Evolutionary conservation across 1,140 invertebrate genomes (phyloP).

Genomic region (Conopomorpha cramerella): DNA sequence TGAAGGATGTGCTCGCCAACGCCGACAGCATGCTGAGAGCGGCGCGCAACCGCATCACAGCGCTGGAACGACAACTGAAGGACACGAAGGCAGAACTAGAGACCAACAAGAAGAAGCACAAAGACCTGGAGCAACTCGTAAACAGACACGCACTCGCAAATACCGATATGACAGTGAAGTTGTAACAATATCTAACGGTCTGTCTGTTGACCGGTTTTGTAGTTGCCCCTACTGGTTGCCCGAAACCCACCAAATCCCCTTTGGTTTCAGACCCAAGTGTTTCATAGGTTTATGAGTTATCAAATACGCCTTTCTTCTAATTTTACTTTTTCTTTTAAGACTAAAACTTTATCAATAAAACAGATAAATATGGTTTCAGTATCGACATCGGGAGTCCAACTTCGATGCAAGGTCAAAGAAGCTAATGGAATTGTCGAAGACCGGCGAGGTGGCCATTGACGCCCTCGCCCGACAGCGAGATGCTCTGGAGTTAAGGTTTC

Average conservation of each 20-base stretch:
- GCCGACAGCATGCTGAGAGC: conserved; percentile 41
- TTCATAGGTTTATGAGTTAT: no score
- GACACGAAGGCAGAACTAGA: conserved; percentile 17
- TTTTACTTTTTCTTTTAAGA: no score
- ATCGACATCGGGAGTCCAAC: conserved; percentile 32
- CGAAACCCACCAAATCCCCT: no score
- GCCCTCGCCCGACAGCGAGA: conserved; percentile 32
- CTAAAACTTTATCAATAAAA: no score
- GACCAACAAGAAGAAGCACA: conserved; percentile 14
- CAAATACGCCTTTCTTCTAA: no score
- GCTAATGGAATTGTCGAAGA: conserved; percentile 39
- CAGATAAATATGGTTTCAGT: conserved; percentile 15
- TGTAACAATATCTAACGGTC: no score
- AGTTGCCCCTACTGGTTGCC: no score
- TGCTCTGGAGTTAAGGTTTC: conserved; percentile 36
- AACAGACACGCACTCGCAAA: conserved; percentile 13
- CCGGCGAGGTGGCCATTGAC: conserved; percentile 39
- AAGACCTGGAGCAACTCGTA: conserved; percentile 25
- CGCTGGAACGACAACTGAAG: conserved; percentile 35
- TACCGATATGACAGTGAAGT: conserved; percentile 13
- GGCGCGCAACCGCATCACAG: conserved; percentile 30
- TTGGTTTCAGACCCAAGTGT: no score
- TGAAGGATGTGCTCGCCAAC: conserved; percentile 30
- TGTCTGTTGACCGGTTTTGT: no score
- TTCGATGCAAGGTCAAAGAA: conserved; percentile 38